Percentiles rank a stretch among this genome's conserved stretches.
Evolutionary conservation across 2,888 invertebrate species (phyloP).

Genomic region (Tachina fera): DNA sequence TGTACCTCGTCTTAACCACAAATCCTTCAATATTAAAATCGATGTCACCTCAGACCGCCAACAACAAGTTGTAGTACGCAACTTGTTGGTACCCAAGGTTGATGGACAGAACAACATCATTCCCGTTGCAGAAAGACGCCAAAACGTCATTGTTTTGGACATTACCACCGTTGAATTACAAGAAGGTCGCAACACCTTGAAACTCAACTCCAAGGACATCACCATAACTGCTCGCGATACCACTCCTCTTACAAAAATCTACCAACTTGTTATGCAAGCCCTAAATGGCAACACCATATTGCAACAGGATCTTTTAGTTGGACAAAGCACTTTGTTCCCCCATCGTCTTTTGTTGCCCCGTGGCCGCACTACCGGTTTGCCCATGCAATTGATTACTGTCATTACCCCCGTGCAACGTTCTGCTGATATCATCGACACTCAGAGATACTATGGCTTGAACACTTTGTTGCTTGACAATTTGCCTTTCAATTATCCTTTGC

Average conservation of each 20-base stretch:
- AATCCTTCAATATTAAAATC: constrained; percentile 86
- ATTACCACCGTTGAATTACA: constrained; percentile 85
- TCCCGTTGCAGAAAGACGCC: constrained; percentile 80
- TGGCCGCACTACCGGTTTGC: constrained; percentile 85
- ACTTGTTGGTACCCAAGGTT: constrained; percentile 88
- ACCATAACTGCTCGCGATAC: constrained; percentile 85
- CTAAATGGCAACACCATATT: constrained; percentile 81
- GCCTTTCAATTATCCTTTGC: constrained; percentile 77
- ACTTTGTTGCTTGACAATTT: constrained; percentile 73
- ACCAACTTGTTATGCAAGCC: constrained; percentile 83
- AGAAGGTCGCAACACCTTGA: constrained; percentile 83
- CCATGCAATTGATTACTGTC: constrained; percentile 86
- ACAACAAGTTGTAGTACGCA: constrained; percentile 85
- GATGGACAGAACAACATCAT: constrained; percentile 84
- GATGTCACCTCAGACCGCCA: constrained; percentile 85
- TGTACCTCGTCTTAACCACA: constrained; percentile 87
- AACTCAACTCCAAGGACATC: constrained; percentile 76
- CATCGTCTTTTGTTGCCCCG: constrained; percentile 87
- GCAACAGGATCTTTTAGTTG: constrained; percentile 77
- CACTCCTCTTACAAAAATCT: constrained; percentile 81
- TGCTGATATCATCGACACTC: not conserved
- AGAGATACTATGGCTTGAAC: constrained; percentile 4
- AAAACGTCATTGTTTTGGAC: constrained; percentile 87
- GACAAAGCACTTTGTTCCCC: constrained; percentile 84
- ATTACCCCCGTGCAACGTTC: constrained; percentile 83